Evolutionary conservation across 2,797 vertebrate species (phyloP), one percentile per base, ranked within the genome.

Genomic region (Huso huso): DNA sequence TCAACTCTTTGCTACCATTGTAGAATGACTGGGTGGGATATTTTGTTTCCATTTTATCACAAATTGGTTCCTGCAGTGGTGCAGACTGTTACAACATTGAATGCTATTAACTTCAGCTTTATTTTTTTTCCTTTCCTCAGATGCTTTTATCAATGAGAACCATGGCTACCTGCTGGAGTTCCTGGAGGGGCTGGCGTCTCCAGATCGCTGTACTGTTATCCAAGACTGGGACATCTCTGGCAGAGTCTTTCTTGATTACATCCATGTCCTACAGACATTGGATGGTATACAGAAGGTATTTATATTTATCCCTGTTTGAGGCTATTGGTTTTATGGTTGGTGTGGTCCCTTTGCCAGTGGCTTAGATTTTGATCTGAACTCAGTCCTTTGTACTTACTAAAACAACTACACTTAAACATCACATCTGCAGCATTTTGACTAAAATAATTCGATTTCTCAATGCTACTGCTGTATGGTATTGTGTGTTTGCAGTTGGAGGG

Each of bases 61-160:
- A 37, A 37, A 37, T 37, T 37, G 23, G 23, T 37, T 55, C 10
- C 5, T 6, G 61, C 4, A 8, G 9, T 18, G 23, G 61, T 9
- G 6, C 61, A 6, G 2, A 62, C 9, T 55, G 9, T 3, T 12
- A 15, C n/a, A 62, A 15, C 23, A 62, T 15, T 18, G 23, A 37
- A 37, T 37, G 23, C 23, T 37, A 37, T 37, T 37, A 37, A 37
- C 23, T 37, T 37, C 1, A 6, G 10, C 15, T 18, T 18, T 18
- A 18, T 18, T 18, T 18, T 18, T 18, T 18, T 18, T n/a, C n/a
- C 49, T 71, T 62, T 65, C 50, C 6, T 10, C 53, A 98, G 96
- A 97, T 57, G 96, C 95, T 70, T 94, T 99, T 64, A 94, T 98
- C 72, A 96, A 97, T 3, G 96, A 97, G 68, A 93, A 95, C 82